A percentile compares a stretch with the other conserved stretches of the same genome.
These are phyloP conservation scores for Mechanitis mazaeus DNA, from an alignment of 2,888 invertebrate genomes.

Conservation along the genomic window DNA sequence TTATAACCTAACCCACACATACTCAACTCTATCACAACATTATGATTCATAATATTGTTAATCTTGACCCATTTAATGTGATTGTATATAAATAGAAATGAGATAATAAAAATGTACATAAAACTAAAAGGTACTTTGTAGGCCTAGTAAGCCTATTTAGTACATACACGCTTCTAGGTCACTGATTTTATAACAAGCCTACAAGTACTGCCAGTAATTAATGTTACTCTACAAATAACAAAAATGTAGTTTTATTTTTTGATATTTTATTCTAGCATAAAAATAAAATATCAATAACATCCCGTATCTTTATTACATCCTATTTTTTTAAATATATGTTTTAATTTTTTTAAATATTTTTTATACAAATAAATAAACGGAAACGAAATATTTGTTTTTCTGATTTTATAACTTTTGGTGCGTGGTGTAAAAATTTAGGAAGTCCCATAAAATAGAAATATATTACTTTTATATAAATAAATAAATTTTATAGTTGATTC, in stretches of 20 bases:
- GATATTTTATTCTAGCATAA: neutral
- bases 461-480: no score
- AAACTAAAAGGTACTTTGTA: no score
- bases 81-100: no score
- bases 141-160: neutral
- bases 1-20: no score
- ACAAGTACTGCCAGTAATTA: neutral
- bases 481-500: no score
- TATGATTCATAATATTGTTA: no score
- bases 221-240: neutral
- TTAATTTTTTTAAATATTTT: neutral
- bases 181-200: neutral
- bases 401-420: no score
- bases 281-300: conserved; percentile 1
- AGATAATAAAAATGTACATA: no score
- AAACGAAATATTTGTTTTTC: neutral
- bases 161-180: conserved; percentile 3
- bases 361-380: conserved; percentile 1
- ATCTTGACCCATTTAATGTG: no score
- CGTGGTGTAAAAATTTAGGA: no score
- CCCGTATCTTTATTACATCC: neutral
- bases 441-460: no score
- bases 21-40: no score
- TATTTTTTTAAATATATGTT: neutral
- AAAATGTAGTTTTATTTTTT: neutral